phyloP scores from a whole-genome alignment of 2,888 invertebrate genomes.

The Agriotes lineatus region DNA sequence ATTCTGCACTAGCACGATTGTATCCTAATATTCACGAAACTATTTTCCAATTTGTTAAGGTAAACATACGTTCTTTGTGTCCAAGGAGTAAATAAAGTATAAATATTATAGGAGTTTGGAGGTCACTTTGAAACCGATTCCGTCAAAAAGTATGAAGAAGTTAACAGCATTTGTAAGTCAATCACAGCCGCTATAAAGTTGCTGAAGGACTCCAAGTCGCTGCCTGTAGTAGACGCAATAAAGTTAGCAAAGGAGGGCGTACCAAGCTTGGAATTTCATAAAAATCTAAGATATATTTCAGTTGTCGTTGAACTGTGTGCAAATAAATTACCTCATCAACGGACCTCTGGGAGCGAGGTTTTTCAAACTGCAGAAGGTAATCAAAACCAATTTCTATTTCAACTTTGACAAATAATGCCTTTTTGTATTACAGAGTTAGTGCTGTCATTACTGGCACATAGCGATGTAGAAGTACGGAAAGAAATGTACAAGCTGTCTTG shows the following conservation, averaged over 20 bases:
- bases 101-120: conserved; percentile 63
- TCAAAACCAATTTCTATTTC: conserved; percentile 9
- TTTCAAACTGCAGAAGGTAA: conserved; percentile 32
- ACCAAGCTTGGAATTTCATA: conserved; percentile 72
- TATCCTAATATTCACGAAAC: conserved; percentile 65
- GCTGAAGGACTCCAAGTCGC: conserved; percentile 60
- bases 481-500: conserved; percentile 71
- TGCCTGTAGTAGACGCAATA: conserved; percentile 63
- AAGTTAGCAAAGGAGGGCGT: conserved; percentile 69
- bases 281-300: conserved; percentile 69
- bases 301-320: conserved; percentile 57
- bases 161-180: conserved; percentile 64
- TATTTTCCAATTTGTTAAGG: conserved; percentile 66
- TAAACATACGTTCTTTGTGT: no score
- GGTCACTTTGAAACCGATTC: conserved; percentile 59
- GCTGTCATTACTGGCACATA: conserved; percentile 67
- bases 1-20: conserved; percentile 66
- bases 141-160: conserved; percentile 65
- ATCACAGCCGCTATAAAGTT: conserved; percentile 66
- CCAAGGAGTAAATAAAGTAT: not conserved
- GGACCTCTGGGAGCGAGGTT: conserved; percentile 18
- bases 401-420: no score
- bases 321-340: conserved; percentile 52
- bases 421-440: conserved; percentile 60
- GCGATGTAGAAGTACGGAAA: conserved; percentile 68